Base-by-base conservation (phyloP, 2,888 invertebrate species). In the Trissolcus brochymenae region DNA sequence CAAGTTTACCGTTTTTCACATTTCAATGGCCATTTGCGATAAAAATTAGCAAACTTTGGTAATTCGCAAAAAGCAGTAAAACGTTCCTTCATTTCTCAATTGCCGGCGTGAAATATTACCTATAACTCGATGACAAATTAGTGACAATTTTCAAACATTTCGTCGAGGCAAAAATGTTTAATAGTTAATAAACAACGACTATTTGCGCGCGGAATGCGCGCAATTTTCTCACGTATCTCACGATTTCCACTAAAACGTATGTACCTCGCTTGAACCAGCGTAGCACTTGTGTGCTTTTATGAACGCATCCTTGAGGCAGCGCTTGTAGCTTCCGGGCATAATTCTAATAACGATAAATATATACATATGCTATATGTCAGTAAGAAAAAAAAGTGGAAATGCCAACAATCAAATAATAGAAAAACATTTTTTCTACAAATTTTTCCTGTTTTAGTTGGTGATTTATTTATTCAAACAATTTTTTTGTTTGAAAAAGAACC, bases 311-410 rank as follows among this genome's bases (percentile, higher is more conserved):
- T 82, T 79, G 65, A 81, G 70, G 67, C 46, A 71, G 61, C 53
- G 64, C 61, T 64, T 61, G 80, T 68, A 50, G 76, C 80, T 81
- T 67, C 76, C 62, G 66, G 75, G 71, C 79, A 79, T 83, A 82
- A 82, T 80, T 79, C 80, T 82, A 82, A 82, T 82, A 81, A 76
- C 78, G 76, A 83, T 78, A 75, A 81, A 83, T 80, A 79, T 80
- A 79, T 9, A 51, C 19, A 51, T 81, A 67, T 65, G 72, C 62
- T 51, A 51, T 80, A 76, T 78, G 78, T 79, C 81, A 76, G 60
- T 73, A 11, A 4, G 9, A 35, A 9, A 4, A 35, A 35, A 9
- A 35, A 25, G 25, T 2, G 6, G 11, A 43, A 46, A 46, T 14
- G 14, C 11, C 46, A 6, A 46, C n/a, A 14, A 46, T 14, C 14